Percentiles rank a stretch among this genome's conserved stretches.
phyloP scores from a whole-genome alignment of 2,888 invertebrate genomes.

The Trissonchulus sp. region DNA sequence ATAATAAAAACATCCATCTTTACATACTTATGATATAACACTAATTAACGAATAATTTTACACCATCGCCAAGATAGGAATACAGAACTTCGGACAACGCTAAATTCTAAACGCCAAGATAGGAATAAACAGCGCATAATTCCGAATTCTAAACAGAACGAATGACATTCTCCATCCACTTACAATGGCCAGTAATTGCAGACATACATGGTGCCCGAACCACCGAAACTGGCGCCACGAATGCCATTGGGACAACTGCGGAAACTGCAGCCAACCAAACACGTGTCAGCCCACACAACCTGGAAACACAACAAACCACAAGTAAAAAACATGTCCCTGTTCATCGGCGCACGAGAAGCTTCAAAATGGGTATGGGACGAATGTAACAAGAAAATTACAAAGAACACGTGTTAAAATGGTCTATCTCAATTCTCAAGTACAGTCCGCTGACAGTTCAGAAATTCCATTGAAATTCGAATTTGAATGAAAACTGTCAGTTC shows the following conservation, averaged over 20 bases:
- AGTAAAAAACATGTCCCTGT: background rate
- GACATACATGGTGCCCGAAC: background rate
- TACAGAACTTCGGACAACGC: too few relatives aligned
- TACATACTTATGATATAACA: too few relatives aligned
- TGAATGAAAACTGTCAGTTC: background rate
- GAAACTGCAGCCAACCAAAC: background rate
- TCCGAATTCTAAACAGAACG: background rate
- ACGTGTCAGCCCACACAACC: conserved; percentile 17
- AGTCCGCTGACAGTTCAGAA: background rate
- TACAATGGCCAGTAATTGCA: conserved; percentile 1
- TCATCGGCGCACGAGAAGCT: too few relatives aligned
- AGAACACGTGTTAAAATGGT: too few relatives aligned
- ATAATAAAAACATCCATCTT: too few relatives aligned
- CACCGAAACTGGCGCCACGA: background rate
- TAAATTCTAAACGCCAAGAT: too few relatives aligned
- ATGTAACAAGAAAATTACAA: too few relatives aligned
- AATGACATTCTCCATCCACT: background rate
- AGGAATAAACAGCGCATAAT: background rate
- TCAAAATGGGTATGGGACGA: too few relatives aligned
- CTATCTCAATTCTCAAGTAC: too few relatives aligned
- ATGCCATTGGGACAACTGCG: background rate
- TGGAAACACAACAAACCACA: background rate
- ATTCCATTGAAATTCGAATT: background rate
- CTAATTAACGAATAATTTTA: too few relatives aligned
- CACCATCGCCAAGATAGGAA: too few relatives aligned